These are phyloP conservation scores for Pseudorectes ferrugineus DNA, from an alignment of 2,113 vertebrate genomes.

Conservation along the genomic window DNA sequence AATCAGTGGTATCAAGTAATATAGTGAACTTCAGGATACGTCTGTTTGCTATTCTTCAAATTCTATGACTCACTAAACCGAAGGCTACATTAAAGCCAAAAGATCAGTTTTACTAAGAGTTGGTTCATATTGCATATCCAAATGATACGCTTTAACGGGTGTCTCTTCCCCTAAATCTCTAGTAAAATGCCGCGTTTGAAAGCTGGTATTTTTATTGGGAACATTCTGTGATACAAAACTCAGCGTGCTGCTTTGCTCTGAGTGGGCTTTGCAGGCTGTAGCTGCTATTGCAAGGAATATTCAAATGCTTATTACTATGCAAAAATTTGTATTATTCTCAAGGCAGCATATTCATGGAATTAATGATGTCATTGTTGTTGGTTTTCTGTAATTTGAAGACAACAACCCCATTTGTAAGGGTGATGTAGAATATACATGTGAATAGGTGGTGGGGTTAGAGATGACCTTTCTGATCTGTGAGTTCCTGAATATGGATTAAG, in stretches of 20 bases:
- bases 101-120: not conserved
- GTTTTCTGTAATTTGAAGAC: conserved; percentile 19
- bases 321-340: not conserved
- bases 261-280: not conserved
- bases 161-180: not conserved
- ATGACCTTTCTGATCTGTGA: conserved; percentile 36
- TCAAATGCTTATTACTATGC: not conserved
- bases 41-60: not conserved
- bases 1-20: not conserved
- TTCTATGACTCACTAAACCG: not conserved
- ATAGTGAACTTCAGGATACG: not conserved
- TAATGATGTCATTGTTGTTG: not conserved
- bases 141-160: not conserved
- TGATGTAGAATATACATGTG: conserved; percentile 24
- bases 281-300: not conserved
- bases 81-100: not conserved
- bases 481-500: conserved; percentile 34
- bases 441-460: conserved; percentile 6
- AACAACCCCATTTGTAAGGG: conserved; percentile 16
- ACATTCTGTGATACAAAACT: not conserved
- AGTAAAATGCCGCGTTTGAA: not conserved
- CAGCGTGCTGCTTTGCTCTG: not conserved
- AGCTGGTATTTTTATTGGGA: not conserved
- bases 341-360: not conserved
- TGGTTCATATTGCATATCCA: not conserved